phyloP scores from a whole-genome alignment of 2,888 invertebrate genomes.

The Scaptomyza polygonia region DNA sequence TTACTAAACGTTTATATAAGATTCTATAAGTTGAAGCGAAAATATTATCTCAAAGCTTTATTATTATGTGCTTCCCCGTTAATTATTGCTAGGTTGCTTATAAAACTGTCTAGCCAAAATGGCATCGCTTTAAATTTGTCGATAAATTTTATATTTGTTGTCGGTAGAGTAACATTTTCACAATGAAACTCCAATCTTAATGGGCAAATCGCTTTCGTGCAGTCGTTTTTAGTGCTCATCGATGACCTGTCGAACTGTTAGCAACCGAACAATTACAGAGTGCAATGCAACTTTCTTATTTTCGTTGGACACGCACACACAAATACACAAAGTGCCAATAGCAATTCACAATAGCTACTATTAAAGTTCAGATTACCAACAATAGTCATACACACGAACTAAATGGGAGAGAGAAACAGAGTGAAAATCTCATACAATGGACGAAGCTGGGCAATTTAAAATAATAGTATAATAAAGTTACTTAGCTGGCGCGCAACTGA shows the following conservation, averaged over 20 bases:
- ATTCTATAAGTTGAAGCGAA: neutral
- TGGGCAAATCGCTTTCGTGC: conserved; percentile 28
- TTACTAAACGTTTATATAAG: neutral
- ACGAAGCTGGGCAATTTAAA: conserved; percentile 66
- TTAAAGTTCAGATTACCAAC: conserved; percentile 44
- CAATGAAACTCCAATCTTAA: conserved; percentile 22
- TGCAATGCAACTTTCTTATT: conserved; percentile 45
- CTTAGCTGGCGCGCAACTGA: conserved; percentile 72
- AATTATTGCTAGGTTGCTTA: neutral
- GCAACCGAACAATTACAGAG: conserved; percentile 42
- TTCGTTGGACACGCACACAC: conserved; percentile 9
- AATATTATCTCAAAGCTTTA: neutral
- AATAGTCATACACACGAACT: conserved; percentile 26
- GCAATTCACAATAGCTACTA: conserved; percentile 36
- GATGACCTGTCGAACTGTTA: conserved; percentile 44
- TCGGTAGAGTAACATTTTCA: neutral
- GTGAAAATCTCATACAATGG: conserved; percentile 30
- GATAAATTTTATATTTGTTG: conserved; percentile 15
- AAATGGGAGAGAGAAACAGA: neutral
- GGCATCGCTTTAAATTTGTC: neutral
- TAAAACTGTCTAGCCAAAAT: neutral
- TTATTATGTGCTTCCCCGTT: neutral
- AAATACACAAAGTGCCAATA: conserved; percentile 28
- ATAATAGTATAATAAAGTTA: conserved; percentile 76
- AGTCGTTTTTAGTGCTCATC: conserved; percentile 30